Evolutionary conservation across 2,888 invertebrate genomes (phyloP).

Genomic region (Calliphora vomitoria): DNA sequence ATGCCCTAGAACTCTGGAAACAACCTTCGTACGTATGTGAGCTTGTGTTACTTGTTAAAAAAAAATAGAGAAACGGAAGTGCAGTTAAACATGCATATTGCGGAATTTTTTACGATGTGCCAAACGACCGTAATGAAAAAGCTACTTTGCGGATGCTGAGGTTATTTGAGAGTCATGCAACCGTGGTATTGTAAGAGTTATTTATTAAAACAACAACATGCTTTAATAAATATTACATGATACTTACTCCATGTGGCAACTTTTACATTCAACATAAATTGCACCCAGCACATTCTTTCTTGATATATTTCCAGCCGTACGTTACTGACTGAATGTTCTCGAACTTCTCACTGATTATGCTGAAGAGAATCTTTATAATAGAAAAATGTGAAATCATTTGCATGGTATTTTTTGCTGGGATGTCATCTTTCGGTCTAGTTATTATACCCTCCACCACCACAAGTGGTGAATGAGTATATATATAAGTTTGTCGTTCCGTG

Average conservation of each 20-base stretch:
- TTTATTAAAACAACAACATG: constrained; percentile 41
- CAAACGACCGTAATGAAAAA: constrained; percentile 51
- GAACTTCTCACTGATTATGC: neutral
- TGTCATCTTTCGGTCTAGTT: constrained; percentile 7
- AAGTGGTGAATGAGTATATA: no score
- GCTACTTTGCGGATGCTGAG: constrained; percentile 56
- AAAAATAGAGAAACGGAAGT: constrained; percentile 13
- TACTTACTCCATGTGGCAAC: neutral
- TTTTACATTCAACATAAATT: neutral
- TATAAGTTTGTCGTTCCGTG: no score
- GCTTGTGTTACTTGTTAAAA: neutral
- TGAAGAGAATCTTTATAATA: neutral
- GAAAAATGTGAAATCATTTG: neutral
- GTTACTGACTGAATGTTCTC: neutral
- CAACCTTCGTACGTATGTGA: neutral
- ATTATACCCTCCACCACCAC: no score
- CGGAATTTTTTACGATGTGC: constrained; percentile 35
- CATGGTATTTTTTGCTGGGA: neutral
- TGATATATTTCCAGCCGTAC: neutral
- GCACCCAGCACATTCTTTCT: neutral
- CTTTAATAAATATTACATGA: constrained; percentile 6
- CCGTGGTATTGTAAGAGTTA: constrained; percentile 36
- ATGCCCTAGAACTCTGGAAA: no score
- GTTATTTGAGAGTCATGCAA: constrained; percentile 44
- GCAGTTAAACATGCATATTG: constrained; percentile 42